phyloP scores from a whole-genome alignment of 2,888 invertebrate genomes.

The Therioaphis trifolii region DNA sequence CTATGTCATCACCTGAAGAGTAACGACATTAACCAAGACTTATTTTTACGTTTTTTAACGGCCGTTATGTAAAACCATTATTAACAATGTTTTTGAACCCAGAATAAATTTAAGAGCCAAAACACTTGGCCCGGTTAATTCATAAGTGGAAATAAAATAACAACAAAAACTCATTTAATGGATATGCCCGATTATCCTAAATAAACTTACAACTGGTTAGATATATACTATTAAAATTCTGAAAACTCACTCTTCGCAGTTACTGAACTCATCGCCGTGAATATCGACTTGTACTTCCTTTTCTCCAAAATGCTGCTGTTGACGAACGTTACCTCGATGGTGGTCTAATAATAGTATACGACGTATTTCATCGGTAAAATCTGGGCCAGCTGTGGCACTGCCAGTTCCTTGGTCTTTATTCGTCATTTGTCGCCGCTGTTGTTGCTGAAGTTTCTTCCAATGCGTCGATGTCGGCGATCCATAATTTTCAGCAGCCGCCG shows the following conservation, averaged over 20 bases:
- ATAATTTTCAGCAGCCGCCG: background rate
- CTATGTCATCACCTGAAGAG: too few relatives aligned
- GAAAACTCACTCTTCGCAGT: too few relatives aligned
- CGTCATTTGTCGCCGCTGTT: conserved; percentile 16
- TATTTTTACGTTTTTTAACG: too few relatives aligned
- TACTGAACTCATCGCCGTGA: background rate
- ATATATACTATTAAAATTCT: background rate
- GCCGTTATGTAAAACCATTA: too few relatives aligned
- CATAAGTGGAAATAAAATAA: too few relatives aligned
- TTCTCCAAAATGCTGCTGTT: background rate
- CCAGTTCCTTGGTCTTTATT: conserved; percentile 30
- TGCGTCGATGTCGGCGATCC: background rate
- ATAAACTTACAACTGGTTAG: too few relatives aligned
- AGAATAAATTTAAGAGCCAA: too few relatives aligned
- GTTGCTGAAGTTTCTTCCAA: conserved; percentile 43
- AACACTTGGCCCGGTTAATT: too few relatives aligned
- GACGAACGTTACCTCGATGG: conserved; percentile 43
- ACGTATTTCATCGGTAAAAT: conserved; percentile 42
- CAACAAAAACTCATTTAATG: too few relatives aligned
- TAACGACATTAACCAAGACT: too few relatives aligned
- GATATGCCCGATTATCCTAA: too few relatives aligned
- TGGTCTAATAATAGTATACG: conserved; percentile 47
- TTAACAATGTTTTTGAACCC: too few relatives aligned
- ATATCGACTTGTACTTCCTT: background rate
- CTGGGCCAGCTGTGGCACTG: background rate